A percentile compares a stretch with the other conserved stretches of the same genome.
phyloP scores from a whole-genome alignment of 1,140 invertebrate species.

The Drosophila parabipectinata region DNA sequence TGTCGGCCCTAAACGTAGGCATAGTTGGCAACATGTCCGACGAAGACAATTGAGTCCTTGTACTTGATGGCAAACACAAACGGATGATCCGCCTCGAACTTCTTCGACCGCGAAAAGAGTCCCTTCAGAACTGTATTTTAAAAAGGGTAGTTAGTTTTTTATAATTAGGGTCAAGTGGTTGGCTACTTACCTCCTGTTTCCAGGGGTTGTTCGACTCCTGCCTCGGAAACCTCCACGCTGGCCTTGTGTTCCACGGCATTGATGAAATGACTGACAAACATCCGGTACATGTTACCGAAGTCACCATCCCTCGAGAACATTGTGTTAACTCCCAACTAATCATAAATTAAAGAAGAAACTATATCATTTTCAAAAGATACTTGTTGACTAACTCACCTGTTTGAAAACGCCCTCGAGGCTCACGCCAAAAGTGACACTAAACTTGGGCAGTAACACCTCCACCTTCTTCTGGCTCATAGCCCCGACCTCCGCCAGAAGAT shows the following conservation, averaged over 20 bases:
- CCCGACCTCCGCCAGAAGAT: slow-evolving; percentile 76
- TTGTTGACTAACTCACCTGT: slow-evolving; percentile 79
- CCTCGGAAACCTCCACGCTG: slow-evolving; percentile 72
- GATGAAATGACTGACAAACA: slow-evolving; percentile 85
- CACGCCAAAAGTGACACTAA: slow-evolving; percentile 86
- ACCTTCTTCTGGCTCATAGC: slow-evolving; percentile 78
- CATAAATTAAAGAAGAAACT: slow-evolving; percentile 9
- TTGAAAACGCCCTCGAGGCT: slow-evolving; percentile 85
- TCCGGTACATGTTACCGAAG: slow-evolving; percentile 87
- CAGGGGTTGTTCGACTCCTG: slow-evolving; percentile 83
- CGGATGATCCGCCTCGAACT: slow-evolving; percentile 78
- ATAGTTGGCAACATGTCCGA: slow-evolving; percentile 78
- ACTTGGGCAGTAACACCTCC: slow-evolving; percentile 86
- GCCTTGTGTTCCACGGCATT: slow-evolving; percentile 84
- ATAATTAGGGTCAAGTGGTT: not conserved
- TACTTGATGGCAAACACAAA: slow-evolving; percentile 76
- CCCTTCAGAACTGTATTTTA: slow-evolving; percentile 62
- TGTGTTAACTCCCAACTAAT: slow-evolving; percentile 86
- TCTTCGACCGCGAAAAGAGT: slow-evolving; percentile 70
- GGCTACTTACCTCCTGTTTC: slow-evolving; percentile 86
- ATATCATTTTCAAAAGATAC: not conserved
- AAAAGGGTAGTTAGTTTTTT: not conserved
- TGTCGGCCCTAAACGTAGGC: slow-evolving; percentile 60
- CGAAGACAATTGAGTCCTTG: slow-evolving; percentile 74
- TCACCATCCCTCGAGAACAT: slow-evolving; percentile 85